These are phyloP conservation scores for Trachemys scripta DNA, from an alignment of 2,113 vertebrate genomes.

Conservation along the genomic window DNA sequence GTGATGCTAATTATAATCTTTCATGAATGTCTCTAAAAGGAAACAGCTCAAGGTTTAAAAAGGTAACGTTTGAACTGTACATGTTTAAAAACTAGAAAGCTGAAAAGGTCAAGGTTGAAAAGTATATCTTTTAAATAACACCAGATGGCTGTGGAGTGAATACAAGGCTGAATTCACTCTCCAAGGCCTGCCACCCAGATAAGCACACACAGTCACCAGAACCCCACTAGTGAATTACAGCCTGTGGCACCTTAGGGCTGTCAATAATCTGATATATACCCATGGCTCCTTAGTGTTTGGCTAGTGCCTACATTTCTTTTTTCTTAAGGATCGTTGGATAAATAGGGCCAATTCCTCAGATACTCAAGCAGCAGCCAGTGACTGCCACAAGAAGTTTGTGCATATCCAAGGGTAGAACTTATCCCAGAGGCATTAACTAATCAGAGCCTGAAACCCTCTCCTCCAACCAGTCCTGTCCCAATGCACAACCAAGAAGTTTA, in stretches of 20 bases:
- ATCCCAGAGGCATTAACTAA: not conserved
- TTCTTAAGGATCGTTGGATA: constrained; percentile 42
- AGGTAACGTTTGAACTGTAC: constrained; percentile 62
- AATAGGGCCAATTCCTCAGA: constrained; percentile 52
- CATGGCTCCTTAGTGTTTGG: not conserved
- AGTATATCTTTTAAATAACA: constrained; percentile 69
- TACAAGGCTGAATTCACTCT: constrained; percentile 33
- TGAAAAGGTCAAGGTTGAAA: constrained; percentile 68
- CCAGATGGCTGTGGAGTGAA: constrained; percentile 46
- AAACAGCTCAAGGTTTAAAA: constrained; percentile 51
- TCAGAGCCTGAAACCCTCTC: not conserved
- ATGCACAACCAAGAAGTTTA: not conserved
- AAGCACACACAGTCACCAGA: not conserved
- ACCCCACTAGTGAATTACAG: constrained; percentile 44
- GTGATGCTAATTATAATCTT: constrained; percentile 48
- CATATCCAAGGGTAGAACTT: not conserved
- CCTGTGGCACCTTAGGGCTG: not conserved
- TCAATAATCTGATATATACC: constrained; percentile 41
- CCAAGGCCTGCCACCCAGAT: not conserved
- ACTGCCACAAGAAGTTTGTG: not conserved
- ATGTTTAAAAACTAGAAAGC: constrained; percentile 66
- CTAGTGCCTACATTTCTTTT: constrained; percentile 19
- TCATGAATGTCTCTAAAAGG: constrained; percentile 36
- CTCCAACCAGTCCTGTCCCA: not conserved
- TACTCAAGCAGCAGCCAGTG: not conserved